Evolutionary conservation across 1,140 invertebrate species (phyloP).

Genomic region (Hyposmocoma kahamanoa): DNA sequence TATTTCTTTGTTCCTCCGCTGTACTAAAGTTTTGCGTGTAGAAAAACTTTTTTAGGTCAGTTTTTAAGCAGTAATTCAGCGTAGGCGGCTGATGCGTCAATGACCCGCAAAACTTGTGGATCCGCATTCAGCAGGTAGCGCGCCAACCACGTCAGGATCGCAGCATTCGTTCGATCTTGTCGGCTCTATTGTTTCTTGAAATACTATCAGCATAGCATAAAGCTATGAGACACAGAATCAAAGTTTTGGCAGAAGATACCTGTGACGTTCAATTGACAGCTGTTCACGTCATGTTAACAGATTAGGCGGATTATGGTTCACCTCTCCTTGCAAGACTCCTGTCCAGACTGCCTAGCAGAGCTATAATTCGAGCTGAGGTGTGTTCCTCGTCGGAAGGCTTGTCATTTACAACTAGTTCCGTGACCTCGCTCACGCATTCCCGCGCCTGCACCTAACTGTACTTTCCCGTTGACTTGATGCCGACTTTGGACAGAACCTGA

Average conservation of each 20-base stretch:
- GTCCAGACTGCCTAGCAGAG: constrained; percentile 11
- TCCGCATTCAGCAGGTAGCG: constrained; percentile 65
- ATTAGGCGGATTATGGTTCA: too few species aligned
- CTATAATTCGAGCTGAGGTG: constrained; percentile 46
- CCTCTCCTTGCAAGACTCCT: not conserved
- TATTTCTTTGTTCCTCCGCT: constrained; percentile 8
- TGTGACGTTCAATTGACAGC: too few species aligned
- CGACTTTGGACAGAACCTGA: constrained; percentile 70
- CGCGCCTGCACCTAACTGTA: constrained; percentile 71
- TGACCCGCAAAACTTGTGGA: constrained; percentile 67
- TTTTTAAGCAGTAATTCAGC: constrained; percentile 43
- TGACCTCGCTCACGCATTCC: constrained; percentile 73
- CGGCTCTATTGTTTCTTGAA: constrained; percentile 24
- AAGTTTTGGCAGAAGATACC: too few species aligned
- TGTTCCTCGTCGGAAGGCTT: constrained; percentile 59
- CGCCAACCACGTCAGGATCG: constrained; percentile 24
- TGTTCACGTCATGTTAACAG: too few species aligned
- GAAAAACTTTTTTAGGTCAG: constrained; percentile 27
- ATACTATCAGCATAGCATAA: constrained; percentile 22
- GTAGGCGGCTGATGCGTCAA: constrained; percentile 68
- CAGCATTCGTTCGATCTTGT: constrained; percentile 16
- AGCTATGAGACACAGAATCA: too few species aligned
- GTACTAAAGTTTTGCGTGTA: constrained; percentile 6
- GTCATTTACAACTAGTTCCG: constrained; percentile 73
- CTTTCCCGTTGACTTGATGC: constrained; percentile 71